Evolutionary conservation across 2,888 invertebrate species (phyloP), one percentile per base, ranked within the genome.

Genomic region (Lysandra bellargus): DNA sequence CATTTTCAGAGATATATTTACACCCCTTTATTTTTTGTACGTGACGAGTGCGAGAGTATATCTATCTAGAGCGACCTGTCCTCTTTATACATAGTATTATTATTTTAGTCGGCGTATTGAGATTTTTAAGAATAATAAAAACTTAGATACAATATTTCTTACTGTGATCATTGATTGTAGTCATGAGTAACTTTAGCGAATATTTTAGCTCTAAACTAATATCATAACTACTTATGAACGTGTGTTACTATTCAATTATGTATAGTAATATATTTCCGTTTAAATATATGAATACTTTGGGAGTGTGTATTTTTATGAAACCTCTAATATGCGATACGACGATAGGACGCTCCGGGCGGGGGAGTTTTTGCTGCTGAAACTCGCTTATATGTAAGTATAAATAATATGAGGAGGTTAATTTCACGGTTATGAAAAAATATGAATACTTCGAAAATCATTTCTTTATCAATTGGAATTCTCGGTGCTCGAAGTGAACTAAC

Each of bases 1-100:
- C 93, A 94, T 92, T 94, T 94, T 94, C 94, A 94, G 94, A 94
- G 94, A 94, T 94, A 94, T 94, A 94, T 94, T 94, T 94, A 94
- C 92, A 94, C 91, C 93, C 89, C 89, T 92, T 93, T 93, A 92
- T 94, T 94, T 83, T 94, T 94, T 94, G 94, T 94, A 94, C 92
- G 91, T 92, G 89, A 91, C 91, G 82, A 91, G 91, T 92, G 92
- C 92, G 90, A 91, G 86, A 91, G 88, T 89, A 91, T 89, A 91
- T 89, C 90, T 92, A 88, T 91, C 90, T 92, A 92, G 92, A 91
- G 89, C 93, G 91, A 91, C 91, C 90, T 88, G 90, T 90, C 91
- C 90, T 92, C 90, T 91, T 89, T 90, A 89, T 80, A 80, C 78
- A 77, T 82, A 83, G 79, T 82, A 81, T 87, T 83, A 86, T 88